A percentile compares a stretch with the other conserved stretches of the same genome.
Evolutionary conservation across 2,113 vertebrate genomes (phyloP).

Genomic region (Periophthalmodon schlosseri): DNA sequence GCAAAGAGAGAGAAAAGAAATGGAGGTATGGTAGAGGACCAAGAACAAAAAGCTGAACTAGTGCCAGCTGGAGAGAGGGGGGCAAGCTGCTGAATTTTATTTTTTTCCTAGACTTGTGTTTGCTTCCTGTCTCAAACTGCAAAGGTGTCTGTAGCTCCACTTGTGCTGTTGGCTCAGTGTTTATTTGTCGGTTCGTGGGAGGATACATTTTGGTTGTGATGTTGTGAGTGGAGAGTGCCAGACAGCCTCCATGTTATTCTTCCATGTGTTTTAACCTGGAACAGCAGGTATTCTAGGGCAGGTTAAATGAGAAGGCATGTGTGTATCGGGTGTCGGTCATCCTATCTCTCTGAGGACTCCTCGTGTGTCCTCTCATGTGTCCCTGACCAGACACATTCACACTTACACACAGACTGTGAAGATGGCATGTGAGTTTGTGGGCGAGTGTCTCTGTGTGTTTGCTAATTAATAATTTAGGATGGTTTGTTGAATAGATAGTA

Average conservation of each 20-base stretch:
- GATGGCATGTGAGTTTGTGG: slow-evolving; percentile 20
- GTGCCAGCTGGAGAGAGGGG: slow-evolving; percentile 50
- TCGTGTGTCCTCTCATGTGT: slow-evolving; percentile 53
- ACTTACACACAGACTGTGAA: slow-evolving; percentile 17
- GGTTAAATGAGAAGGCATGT: slow-evolving; percentile 70
- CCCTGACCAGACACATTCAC: slow-evolving; percentile 25
- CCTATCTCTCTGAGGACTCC: slow-evolving; percentile 53
- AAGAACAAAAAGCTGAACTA: slow-evolving; percentile 71
- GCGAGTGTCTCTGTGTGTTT: slow-evolving; percentile 18
- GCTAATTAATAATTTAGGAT: slow-evolving; percentile 48
- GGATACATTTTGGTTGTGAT: slow-evolving; percentile 32
- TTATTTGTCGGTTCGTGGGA: slow-evolving; percentile 49
- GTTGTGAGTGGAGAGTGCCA: slow-evolving; percentile 9
- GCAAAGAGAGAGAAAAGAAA: slow-evolving; percentile 33
- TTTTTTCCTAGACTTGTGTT: slow-evolving; percentile 20
- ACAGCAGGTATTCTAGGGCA: slow-evolving; percentile 70
- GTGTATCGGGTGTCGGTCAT: slow-evolving; percentile 68
- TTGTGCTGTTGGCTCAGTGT: slow-evolving; percentile 56
- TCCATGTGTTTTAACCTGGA: slow-evolving; percentile 62
- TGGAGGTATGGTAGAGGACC: slow-evolving; percentile 52
- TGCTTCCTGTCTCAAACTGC: slow-evolving; percentile 25
- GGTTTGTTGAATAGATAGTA: slow-evolving; percentile 31
- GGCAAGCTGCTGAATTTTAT: slow-evolving; percentile 12
- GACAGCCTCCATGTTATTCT: slow-evolving; percentile 17
- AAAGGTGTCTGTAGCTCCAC: slow-evolving; percentile 38